A percentile compares a stretch with the other conserved stretches of the same genome.
Evolutionary conservation across 2,113 vertebrate species (phyloP).

Genomic region (Psilopogon haemacephalus): DNA sequence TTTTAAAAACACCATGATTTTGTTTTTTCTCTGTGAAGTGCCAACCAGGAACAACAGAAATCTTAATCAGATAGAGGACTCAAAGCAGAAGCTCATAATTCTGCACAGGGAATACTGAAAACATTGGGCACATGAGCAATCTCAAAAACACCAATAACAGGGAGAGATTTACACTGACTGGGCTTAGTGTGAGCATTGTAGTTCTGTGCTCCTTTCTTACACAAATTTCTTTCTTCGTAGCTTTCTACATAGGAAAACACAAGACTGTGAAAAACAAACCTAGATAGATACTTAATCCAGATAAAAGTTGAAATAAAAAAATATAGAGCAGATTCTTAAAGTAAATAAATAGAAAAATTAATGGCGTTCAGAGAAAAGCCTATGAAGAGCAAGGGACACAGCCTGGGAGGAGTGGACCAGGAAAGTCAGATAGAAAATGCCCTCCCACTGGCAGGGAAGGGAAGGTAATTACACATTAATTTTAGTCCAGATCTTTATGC

Average conservation of each 20-base stretch:
- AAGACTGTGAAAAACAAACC: neutral
- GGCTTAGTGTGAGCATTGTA: neutral
- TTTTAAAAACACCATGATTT: neutral
- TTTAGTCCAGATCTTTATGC: neutral
- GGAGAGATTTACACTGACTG: neutral
- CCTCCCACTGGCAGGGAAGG: neutral
- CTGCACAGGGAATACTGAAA: neutral
- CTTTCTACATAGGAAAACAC: neutral
- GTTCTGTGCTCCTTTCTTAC: neutral
- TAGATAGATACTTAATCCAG: neutral
- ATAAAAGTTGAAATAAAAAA: neutral
- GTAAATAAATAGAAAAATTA: neutral
- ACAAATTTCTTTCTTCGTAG: neutral
- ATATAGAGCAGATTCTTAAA: neutral
- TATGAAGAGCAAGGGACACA: neutral
- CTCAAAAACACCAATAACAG: rapidly evolving
- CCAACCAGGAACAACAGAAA: neutral
- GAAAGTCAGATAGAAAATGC: neutral
- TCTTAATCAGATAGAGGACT: neutral
- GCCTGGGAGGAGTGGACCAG: neutral
- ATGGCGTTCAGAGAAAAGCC: neutral
- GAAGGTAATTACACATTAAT: rapidly evolving
- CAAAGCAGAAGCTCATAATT: neutral
- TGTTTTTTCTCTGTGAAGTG: neutral
- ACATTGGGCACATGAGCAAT: neutral